Percentiles rank a stretch among this genome's conserved stretches.
phyloP scores from a whole-genome alignment of 1,140 invertebrate genomes.

The Dreissena rostriformis region DNA sequence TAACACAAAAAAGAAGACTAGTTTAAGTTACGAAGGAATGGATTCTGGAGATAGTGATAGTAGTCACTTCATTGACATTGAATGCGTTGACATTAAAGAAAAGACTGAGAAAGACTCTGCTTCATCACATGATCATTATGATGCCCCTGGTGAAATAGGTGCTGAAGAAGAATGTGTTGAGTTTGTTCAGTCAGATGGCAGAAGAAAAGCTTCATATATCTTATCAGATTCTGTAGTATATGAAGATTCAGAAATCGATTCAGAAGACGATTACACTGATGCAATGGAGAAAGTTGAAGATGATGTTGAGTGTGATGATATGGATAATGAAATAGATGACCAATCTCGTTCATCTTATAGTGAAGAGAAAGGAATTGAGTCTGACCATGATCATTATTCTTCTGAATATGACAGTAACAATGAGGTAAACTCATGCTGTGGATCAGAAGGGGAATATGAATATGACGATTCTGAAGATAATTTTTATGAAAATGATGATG shows the following conservation, averaged over 20 bases:
- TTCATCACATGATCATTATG: background rate
- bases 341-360: background rate
- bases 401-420: background rate
- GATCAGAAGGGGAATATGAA: background rate
- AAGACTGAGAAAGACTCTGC: background rate
- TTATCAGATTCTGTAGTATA: background rate
- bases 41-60: no score
- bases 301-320: background rate
- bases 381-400: background rate
- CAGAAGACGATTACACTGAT: background rate
- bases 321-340: slow-evolving; percentile 10
- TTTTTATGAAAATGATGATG: background rate
- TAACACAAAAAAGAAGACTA: no score
- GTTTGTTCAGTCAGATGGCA: no score
- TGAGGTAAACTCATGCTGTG: background rate
- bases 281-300: background rate
- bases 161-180: background rate
- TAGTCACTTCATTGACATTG: no score
- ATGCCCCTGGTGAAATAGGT: background rate
- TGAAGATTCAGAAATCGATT: slow-evolving; percentile 8
- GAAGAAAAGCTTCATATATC: no score
- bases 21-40: no score
- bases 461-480: background rate
- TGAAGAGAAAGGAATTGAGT: background rate
- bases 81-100: no score